Evolutionary conservation across 1,140 invertebrate species (phyloP).

Genomic region (Drosophila bocki): DNA sequence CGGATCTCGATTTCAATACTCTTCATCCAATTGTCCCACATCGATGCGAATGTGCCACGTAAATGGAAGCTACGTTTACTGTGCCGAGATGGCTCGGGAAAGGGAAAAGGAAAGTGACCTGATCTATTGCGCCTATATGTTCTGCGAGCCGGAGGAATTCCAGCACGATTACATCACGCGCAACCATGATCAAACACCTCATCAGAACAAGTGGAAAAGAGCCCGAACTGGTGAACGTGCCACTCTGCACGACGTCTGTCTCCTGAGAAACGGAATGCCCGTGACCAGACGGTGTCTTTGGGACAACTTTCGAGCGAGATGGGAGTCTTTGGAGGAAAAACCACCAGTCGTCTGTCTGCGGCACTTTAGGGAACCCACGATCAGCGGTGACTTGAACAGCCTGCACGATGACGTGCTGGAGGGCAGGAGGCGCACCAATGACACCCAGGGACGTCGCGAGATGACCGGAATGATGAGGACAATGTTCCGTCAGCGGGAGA

Average conservation of each 20-base stretch:
- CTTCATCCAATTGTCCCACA: conserved; percentile 11
- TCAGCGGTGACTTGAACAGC: conserved; percentile 57
- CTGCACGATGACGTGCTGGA: conserved; percentile 67
- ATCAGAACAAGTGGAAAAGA: conserved; percentile 67
- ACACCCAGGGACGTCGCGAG: conserved; percentile 43
- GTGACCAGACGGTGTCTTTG: conserved; percentile 59
- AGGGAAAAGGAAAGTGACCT: background rate
- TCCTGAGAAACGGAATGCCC: conserved; percentile 65
- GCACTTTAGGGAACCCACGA: conserved; percentile 51
- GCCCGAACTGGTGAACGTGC: conserved; percentile 55
- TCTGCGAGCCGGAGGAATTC: conserved; percentile 61
- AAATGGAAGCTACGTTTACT: conserved; percentile 1
- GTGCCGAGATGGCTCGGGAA: background rate
- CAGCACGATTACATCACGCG: conserved; percentile 56
- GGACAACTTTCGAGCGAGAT: conserved; percentile 32
- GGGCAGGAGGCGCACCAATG: conserved; percentile 38
- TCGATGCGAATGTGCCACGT: conserved; percentile 21
- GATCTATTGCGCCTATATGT: conserved; percentile 43
- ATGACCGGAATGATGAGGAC: conserved; percentile 40
- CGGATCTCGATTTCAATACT: too few relatives aligned
- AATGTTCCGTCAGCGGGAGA: conserved; percentile 51
- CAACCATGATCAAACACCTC: conserved; percentile 65
- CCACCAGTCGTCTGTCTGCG: conserved; percentile 54
- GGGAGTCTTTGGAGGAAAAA: conserved; percentile 46
- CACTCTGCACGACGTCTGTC: conserved; percentile 61